Percentiles rank a stretch among this genome's conserved stretches.
These are phyloP conservation scores for Helicoverpa assulta DNA, from an alignment of 2,888 invertebrate species.

Conservation along the genomic window DNA sequence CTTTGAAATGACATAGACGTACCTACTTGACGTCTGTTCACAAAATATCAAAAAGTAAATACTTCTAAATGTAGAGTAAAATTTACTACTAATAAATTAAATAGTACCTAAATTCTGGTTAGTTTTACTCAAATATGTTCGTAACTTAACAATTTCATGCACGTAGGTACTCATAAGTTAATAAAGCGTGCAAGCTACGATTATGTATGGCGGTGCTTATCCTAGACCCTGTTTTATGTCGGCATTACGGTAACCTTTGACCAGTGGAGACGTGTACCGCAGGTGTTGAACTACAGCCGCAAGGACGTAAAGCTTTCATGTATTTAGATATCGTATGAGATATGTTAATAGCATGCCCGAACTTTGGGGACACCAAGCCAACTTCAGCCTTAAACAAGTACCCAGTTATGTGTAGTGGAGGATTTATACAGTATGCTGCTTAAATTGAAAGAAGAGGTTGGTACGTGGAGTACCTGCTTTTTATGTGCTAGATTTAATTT, in stretches of 20 bases:
- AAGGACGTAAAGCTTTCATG: constrained; percentile 53
- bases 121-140: constrained; percentile 23
- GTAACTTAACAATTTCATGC: constrained; percentile 45
- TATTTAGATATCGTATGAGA: constrained; percentile 60
- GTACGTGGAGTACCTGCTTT: too few species aligned
- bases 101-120: neutral
- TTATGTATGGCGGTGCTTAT: constrained; percentile 55
- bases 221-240: constrained; percentile 54
- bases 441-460: constrained; percentile 18
- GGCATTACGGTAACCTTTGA: constrained; percentile 54
- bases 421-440: constrained; percentile 36
- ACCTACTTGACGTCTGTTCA: too few species aligned
- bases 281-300: constrained; percentile 59
- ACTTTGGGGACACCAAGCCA: constrained; percentile 55
- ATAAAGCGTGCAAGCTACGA: constrained; percentile 53
- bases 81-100: neutral
- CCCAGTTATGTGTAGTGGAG: constrained; percentile 31
- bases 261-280: constrained; percentile 51
- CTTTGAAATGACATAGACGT: too few species aligned
- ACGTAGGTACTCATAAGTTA: constrained; percentile 55
- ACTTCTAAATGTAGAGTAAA: too few species aligned
- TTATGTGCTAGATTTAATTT: neutral
- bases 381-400: constrained; percentile 55
- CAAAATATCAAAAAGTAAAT: too few species aligned
- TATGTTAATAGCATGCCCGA: constrained; percentile 52